A percentile compares a stretch with the other conserved stretches of the same genome.
phyloP scores from a whole-genome alignment of 2,113 vertebrate genomes.

The Callithrix jacchus region DNA sequence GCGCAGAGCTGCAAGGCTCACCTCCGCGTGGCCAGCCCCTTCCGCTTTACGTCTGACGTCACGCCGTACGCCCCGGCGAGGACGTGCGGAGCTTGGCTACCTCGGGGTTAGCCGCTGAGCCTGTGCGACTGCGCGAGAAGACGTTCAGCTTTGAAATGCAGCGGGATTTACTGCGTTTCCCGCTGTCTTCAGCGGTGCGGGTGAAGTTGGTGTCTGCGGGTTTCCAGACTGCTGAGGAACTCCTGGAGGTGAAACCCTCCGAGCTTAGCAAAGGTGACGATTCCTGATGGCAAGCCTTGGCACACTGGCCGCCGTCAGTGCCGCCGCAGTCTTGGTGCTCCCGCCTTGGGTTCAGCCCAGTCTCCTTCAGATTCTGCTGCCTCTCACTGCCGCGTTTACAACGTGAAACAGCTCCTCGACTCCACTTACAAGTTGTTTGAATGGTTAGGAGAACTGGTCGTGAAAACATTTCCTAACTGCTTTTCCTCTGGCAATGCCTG shows the following conservation, averaged over 20 bases:
- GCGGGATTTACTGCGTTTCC: constrained; percentile 84
- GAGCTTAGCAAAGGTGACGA: constrained; percentile 91
- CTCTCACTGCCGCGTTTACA: neutral
- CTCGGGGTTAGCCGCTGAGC: accelerated
- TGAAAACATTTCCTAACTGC: neutral
- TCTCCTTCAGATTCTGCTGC: neutral
- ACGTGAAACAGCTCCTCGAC: neutral
- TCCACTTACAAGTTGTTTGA: neutral
- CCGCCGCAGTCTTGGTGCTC: neutral
- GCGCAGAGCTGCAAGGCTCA: accelerated
- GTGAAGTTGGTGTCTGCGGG: constrained; percentile 86
- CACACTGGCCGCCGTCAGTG: accelerated
- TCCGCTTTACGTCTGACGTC: constrained; percentile 57
- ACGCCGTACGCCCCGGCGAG: neutral
- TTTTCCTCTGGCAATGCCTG: neutral
- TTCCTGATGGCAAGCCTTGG: neutral
- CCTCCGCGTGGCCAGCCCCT: neutral
- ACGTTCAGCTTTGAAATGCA: constrained; percentile 78
- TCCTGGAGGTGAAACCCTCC: constrained; percentile 83
- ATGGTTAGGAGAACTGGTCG: neutral
- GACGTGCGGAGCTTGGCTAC: accelerated
- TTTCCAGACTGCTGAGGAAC: constrained; percentile 88
- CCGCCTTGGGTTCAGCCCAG: too few species aligned
- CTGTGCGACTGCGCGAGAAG: accelerated
- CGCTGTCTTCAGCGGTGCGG: constrained; percentile 83